Base-by-base conservation (phyloP, 2,797 vertebrate genomes). In the Pseudochaenichthys georgianus region DNA sequence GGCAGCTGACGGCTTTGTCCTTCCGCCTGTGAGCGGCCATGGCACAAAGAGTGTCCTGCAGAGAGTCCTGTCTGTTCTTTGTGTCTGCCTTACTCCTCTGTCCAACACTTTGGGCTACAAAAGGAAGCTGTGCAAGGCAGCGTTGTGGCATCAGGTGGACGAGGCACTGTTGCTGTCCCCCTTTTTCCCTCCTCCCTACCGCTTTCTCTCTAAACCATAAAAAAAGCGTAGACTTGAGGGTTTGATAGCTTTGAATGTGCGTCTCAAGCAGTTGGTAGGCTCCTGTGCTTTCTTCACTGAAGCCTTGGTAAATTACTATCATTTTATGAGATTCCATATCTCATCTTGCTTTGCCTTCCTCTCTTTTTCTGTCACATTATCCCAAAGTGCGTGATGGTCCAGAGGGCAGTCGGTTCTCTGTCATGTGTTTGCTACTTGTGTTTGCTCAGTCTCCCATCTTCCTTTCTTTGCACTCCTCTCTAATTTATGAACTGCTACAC, bases 61-160 rank as follows among this genome's bases (percentile, higher is more conserved):
- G 92, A 87, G 94, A 90, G 88, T 87, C 84, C 84, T 90, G 92
- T 93, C 93, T 95, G 87, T 89, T 90, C 92, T 94, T 94, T 94
- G 92, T 95, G 85, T 92, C 84, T 85, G 87, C 75, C 73, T 78
- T 48, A 88, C 87, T 88, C 69, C 72, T 84, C 76, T 88, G 78
- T 82, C 79, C 84, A 60, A 63, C 84, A 84, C 91, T 88, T 77
- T 82, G 79, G 71, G 78, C 75, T 60, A 86, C 87, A 86, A 91
- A 92, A 87, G 85, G 75, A 84, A 84, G 80, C 66, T 21, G 55
- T 60, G 70, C 58, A 23, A 87, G 69, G 74, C 75, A 3, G 64
- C 72, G 45, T 75, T 67, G 65, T 87, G 91, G 90, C 86, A 91
- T 93, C 94, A 95, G 92, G 92, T 94, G 93, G 88, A 91, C 7